These are phyloP conservation scores for Spodoptera littoralis DNA, from an alignment of 2,888 invertebrate species.

Conservation along the genomic window DNA sequence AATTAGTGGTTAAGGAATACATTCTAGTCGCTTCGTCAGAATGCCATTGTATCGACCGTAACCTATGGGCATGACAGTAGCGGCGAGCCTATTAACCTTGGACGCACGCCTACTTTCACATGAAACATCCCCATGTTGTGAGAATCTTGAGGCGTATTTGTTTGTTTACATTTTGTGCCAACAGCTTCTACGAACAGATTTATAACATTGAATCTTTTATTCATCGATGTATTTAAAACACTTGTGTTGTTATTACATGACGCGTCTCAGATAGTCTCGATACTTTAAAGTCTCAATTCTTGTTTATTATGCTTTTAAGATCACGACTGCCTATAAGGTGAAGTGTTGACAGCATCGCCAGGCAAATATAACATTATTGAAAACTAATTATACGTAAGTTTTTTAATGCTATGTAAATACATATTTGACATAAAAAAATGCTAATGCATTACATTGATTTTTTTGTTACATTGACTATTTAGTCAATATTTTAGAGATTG, in stretches of 20 bases:
- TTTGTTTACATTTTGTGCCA: conserved; percentile 34
- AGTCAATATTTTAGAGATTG: conserved; percentile 29
- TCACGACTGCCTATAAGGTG: neutral
- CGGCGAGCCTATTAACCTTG: conserved; percentile 72
- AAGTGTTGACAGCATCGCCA: neutral
- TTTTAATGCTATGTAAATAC: too few species aligned
- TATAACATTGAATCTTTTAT: conserved; percentile 2
- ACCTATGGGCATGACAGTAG: conserved; percentile 45
- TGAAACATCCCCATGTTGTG: conserved; percentile 57
- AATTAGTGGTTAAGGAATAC: conserved; percentile 28
- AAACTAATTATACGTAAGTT: too few species aligned
- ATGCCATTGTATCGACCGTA: conserved; percentile 70
- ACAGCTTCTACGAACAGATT: conserved; percentile 21
- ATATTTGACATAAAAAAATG: too few species aligned
- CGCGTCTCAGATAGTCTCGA: neutral
- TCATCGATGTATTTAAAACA: conserved; percentile 11
- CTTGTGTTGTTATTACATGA: neutral
- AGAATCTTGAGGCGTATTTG: conserved; percentile 24
- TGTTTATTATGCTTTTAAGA: neutral
- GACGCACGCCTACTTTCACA: conserved; percentile 73
- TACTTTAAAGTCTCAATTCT: neutral
- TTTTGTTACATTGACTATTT: too few species aligned
- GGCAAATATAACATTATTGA: too few species aligned
- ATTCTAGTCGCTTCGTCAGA: conserved; percentile 37
- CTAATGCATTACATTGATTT: too few species aligned